A percentile compares a stretch with the other conserved stretches of the same genome.
phyloP scores from a whole-genome alignment of 2,888 invertebrate genomes.

The Leptothorax acervorum region DNA sequence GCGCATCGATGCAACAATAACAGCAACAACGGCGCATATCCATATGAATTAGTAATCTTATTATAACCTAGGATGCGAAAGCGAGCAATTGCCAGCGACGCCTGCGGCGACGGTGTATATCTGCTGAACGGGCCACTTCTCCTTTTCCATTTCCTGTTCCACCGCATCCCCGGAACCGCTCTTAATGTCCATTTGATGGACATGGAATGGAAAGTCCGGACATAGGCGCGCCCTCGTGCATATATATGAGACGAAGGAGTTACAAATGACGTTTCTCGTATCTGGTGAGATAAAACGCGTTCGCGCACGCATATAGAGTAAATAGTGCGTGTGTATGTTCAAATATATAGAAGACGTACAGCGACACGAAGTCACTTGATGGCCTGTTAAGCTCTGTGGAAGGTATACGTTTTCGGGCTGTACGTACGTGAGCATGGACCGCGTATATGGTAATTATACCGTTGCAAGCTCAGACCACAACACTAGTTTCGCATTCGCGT shows the following conservation, averaged over 20 bases:
- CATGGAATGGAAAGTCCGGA: conserved; percentile 34
- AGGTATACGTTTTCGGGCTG: conserved; percentile 9
- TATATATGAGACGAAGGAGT: conserved; percentile 2
- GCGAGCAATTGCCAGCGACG: conserved; percentile 50
- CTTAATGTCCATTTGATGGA: conserved; percentile 58
- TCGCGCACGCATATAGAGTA: background rate
- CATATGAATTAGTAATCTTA: conserved; percentile 59
- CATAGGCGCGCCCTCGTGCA: conserved; percentile 16
- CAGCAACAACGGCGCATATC: background rate
- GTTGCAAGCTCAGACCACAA: conserved; percentile 4
- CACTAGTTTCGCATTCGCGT: conserved; percentile 11
- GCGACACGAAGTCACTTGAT: background rate
- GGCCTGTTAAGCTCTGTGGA: conserved; percentile 22
- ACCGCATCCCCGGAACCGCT: conserved; percentile 59
- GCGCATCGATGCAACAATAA: conserved; percentile 9
- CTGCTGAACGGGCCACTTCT: conserved; percentile 46
- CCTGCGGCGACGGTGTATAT: conserved; percentile 10
- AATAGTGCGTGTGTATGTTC: no score
- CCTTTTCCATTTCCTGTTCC: conserved; percentile 57
- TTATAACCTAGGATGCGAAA: conserved; percentile 53
- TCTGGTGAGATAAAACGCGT: conserved; percentile 27
- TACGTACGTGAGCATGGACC: background rate
- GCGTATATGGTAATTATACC: conserved; percentile 20
- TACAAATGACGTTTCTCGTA: conserved; percentile 29
- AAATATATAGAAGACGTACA: background rate